Evolutionary conservation across 2,888 invertebrate genomes (phyloP), one percentile per base, ranked within the genome.

Genomic region (Vandiemenella viatica): DNA sequence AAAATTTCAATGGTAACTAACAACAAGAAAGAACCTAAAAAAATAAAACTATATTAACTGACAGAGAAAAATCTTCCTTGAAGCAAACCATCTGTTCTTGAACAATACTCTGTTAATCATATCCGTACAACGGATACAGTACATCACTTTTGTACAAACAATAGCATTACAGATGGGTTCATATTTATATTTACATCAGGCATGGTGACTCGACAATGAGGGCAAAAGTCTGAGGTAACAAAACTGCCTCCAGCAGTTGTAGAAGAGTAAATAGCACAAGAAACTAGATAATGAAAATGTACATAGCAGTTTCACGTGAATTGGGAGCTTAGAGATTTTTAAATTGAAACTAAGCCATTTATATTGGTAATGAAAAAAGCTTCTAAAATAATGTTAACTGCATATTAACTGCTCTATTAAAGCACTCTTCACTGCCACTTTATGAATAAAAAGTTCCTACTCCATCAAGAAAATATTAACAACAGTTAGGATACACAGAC

Each of bases 151-250:
- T 53, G 49, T 53, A 53, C 53, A 53, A 51, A 51, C 51, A 46
- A 51, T 47, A 49, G 51, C 49, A 49, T 49, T 51, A 51, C 53
- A 53, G 51, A 50, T 40, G 45, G 50, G 47, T 53, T 48, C 49
- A 52, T 50, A 53, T 50, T 41, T 51, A 46, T 53, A 48, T 50
- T 42, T 43, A 52, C 46, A 52, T 52, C 43, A 49, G 50, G 50
- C 50, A 48, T 43, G 47, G 49, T 51, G 51, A 53, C 53, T 53
- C 45, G 40, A 51, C 45, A 46, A 43, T 45, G 41, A 37, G 40
- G 52, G 44, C 49, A 52, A 52, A 46, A 47, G 48, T 43, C 21
- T 53, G 51, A 51, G 53, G 49, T 53, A 49, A 50, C 49, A 49
- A 23, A 53, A 48, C 42, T 46, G 48, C 42, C 48, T 50, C 43